A percentile compares a stretch with the other conserved stretches of the same genome.
Evolutionary conservation across 2,888 invertebrate genomes (phyloP).

Genomic region (Pandemis heparana): DNA sequence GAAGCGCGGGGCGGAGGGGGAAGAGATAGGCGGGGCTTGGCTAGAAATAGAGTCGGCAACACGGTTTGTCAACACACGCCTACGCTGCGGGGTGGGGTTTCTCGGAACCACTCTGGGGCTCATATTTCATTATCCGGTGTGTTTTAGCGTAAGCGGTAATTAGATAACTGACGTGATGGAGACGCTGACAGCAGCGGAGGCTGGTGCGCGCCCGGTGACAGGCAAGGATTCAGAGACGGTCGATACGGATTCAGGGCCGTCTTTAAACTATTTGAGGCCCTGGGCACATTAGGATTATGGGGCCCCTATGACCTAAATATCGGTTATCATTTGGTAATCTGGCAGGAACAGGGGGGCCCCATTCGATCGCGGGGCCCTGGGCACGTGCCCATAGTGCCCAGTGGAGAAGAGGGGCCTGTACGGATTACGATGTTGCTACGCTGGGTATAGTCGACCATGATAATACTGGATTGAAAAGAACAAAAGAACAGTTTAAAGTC

Average conservation of each 20-base stretch:
- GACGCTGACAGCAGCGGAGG: background rate
- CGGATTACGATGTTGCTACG: background rate
- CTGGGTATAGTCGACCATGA: background rate
- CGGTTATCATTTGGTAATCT: no score
- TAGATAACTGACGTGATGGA: constrained; percentile 14
- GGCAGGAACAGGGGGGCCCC: no score
- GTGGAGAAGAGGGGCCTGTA: no score
- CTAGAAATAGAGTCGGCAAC: constrained; percentile 76
- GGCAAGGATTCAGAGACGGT: background rate
- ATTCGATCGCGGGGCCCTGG: no score
- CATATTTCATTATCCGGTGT: constrained; percentile 19
- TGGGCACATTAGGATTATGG: no score
- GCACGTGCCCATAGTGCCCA: no score
- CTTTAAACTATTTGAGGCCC: no score
- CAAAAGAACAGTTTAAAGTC: background rate
- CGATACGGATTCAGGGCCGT: background rate
- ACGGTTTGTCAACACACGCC: constrained; percentile 84
- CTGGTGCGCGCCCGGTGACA: constrained; percentile 1
- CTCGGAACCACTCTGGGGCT: constrained; percentile 26
- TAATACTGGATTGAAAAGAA: background rate
- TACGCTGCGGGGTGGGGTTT: constrained; percentile 57
- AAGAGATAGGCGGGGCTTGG: constrained; percentile 59
- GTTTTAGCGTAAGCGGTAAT: constrained; percentile 6
- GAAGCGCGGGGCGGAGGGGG: constrained; percentile 32
- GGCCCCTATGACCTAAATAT: no score